Base-by-base conservation (phyloP, 2,113 vertebrate species). In the Oryzias javanicus region DNA sequence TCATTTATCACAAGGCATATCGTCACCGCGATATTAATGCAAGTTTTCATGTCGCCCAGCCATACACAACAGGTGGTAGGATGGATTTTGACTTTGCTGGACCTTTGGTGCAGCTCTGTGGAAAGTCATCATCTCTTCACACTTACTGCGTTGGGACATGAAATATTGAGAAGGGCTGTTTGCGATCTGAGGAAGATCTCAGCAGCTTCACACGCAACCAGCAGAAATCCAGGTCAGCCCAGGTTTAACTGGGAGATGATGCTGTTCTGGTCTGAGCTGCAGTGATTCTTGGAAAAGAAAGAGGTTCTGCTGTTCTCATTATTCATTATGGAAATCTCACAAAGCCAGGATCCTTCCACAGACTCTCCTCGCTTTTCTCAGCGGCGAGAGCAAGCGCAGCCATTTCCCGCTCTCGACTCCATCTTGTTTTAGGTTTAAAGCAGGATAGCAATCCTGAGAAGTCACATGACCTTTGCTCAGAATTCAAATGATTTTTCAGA, bases 331-430 rank as follows among this genome's bases (percentile, higher is more conserved):
- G 77, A 79, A 79, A 64, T 70, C 58, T 71, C 53, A 70, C 49
- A 22, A 70, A 52, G 64, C 56, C 40, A 45, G 17, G 24, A 50
- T 56, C 40, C 66, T 78, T 70, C 61, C 71, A 45, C 19, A 58
- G 70, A 73, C 42, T 65, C 51, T 49, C 44, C 48, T 60, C 47
- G 16, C 41, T 54, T 57, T 48, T 60, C 49, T 57, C 27, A 48
- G 57, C 40, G 60, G 24, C 57, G 75, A 56, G 72, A 14, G 13
- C 56, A 12, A 55, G 44, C 78, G 79, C 82, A 72, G 88, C 90
- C 89, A 91, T 91, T 83, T 91, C 90, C 72, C 86, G 78, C 81
- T 79, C 52, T 66, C 18, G 78, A 82, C 88, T 89, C 89, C 90
- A 91, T 91, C 90, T 91, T 92, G 86, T 87, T 64, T 84, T 24